Conservation (phyloP, 2,797 vertebrate species). For the Girardinus metallicus region DNA sequence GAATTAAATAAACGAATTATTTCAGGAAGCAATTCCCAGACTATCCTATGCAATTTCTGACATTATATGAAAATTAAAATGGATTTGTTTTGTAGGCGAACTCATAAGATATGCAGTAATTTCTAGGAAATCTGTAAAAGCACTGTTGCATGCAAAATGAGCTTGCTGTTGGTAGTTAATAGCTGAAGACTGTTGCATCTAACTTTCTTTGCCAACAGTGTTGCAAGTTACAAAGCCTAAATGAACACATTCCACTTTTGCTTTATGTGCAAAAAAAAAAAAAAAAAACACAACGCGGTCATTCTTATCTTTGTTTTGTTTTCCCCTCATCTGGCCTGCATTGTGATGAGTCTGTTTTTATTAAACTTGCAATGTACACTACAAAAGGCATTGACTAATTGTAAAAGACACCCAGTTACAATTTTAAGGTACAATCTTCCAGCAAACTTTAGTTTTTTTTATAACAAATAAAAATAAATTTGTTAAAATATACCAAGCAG, state of each 20-base stretch:
- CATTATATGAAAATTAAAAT: slow-evolving; percentile 10
- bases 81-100: background rate
- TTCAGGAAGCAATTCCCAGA: background rate
- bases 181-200: background rate
- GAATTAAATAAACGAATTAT: background rate
- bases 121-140: slow-evolving; percentile 1
- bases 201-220: background rate
- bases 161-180: background rate
- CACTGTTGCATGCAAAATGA: slow-evolving; percentile 1
- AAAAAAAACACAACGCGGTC: background rate
- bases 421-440: background rate
- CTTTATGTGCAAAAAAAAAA: background rate
- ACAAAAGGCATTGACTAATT: background rate
- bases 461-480: background rate
- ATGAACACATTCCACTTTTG: background rate
- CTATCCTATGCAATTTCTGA: background rate
- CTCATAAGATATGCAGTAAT: background rate
- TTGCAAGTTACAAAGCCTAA: background rate
- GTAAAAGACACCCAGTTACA: background rate
- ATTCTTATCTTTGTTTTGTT: background rate
- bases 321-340: background rate
- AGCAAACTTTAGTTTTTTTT: background rate
- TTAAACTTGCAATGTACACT: background rate
- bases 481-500: background rate
- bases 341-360: background rate